These are phyloP conservation scores for Scaptomyza pallida DNA, from an alignment of 1,140 invertebrate genomes.

Conservation along the genomic window DNA sequence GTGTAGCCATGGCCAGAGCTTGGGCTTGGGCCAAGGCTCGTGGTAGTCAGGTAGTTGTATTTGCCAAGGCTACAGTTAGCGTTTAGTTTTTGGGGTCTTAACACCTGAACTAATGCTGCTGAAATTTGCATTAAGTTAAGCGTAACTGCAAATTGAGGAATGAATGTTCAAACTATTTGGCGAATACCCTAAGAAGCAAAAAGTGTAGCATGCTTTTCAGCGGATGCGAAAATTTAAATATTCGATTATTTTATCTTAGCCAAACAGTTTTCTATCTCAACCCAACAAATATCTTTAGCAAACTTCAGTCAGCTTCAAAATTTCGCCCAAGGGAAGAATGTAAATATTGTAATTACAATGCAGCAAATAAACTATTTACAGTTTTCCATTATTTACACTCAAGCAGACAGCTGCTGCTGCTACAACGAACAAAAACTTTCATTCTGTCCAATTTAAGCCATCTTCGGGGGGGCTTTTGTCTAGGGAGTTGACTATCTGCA, in stretches of 20 bases:
- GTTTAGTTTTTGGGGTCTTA: conserved; percentile 33
- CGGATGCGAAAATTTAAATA: too few species aligned
- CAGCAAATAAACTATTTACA: conserved; percentile 24
- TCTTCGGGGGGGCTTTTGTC: not conserved
- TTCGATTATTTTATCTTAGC: too few species aligned
- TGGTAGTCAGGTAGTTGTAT: conserved; percentile 10
- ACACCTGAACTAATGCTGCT: conserved; percentile 32
- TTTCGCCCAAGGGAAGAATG: not conserved
- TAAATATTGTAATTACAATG: conserved; percentile 32
- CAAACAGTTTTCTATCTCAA: too few species aligned
- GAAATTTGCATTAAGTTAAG: conserved; percentile 18
- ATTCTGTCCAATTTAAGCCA: conserved; percentile 9
- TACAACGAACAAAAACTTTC: conserved; percentile 30
- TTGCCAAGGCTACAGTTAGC: conserved; percentile 14
- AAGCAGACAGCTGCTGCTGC: conserved; percentile 54
- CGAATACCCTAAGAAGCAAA: not conserved
- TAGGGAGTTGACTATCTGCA: conserved; percentile 5
- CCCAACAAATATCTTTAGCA: too few species aligned
- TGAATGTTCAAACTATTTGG: not conserved
- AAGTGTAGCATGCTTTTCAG: not conserved
- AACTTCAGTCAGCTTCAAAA: not conserved
- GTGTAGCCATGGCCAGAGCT: not conserved
- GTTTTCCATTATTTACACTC: conserved; percentile 33
- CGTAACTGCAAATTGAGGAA: not conserved
- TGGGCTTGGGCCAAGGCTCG: not conserved